phyloP scores from a whole-genome alignment of 2,797 vertebrate genomes.

The Pseudochromis fuscus region DNA sequence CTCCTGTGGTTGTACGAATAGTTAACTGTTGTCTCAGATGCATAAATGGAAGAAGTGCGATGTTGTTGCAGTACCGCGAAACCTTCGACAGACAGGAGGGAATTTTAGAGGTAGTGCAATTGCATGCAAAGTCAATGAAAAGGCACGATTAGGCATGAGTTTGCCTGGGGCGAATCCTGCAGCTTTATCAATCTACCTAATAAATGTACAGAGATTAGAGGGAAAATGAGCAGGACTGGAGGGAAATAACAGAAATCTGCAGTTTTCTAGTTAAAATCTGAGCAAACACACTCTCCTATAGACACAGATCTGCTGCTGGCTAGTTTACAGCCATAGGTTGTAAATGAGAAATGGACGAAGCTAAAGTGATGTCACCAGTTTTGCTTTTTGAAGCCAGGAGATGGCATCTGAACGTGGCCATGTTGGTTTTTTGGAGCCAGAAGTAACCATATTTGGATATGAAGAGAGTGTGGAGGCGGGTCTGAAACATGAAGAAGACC shows the following conservation, averaged over 20 bases:
- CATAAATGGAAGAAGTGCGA: not conserved
- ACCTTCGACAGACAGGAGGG: not conserved
- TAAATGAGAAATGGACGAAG: too few relatives aligned
- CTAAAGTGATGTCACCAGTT: too few relatives aligned
- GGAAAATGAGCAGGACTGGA: not conserved
- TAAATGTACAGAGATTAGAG: slow-evolving; percentile 28
- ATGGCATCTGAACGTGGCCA: too few relatives aligned
- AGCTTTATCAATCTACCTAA: slow-evolving; percentile 4
- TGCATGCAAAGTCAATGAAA: slow-evolving; percentile 2
- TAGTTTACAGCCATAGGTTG: not conserved
- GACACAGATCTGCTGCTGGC: not conserved
- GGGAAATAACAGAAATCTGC: slow-evolving; percentile 8
- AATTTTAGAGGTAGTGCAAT: not conserved
- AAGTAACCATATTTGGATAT: too few relatives aligned
- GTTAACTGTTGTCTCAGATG: not conserved
- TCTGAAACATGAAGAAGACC: too few relatives aligned
- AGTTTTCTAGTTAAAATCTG: not conserved
- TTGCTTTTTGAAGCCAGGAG: too few relatives aligned
- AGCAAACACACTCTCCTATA: not conserved
- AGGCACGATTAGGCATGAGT: slow-evolving; percentile 15
- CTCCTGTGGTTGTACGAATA: not conserved
- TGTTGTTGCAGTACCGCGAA: not conserved
- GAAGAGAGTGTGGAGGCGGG: too few relatives aligned
- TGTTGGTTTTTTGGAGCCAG: too few relatives aligned
- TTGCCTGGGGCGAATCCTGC: slow-evolving; percentile 8